Base-by-base conservation (phyloP, 2,113 vertebrate species). In the Corythornis madagascariensis region DNA sequence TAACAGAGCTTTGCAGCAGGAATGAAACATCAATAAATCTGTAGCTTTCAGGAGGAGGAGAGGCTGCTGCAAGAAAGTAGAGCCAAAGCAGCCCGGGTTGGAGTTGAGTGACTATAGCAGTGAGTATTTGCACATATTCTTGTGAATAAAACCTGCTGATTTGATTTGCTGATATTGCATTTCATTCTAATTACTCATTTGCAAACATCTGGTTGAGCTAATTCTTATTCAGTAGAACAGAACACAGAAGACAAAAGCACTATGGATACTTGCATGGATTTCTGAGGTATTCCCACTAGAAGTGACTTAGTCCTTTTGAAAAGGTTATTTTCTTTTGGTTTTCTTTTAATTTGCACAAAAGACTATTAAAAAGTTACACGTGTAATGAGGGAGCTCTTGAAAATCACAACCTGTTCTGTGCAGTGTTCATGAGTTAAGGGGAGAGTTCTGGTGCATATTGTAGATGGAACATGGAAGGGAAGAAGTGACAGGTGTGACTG, bases 211-310 rank as follows among this genome's bases (percentile, higher is more conserved):
- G 76, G 50, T 72, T 92, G 57, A 72, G 42, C 66, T 86, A 84
- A 75, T 93, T 86, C 50, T 88, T 78, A 88, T 94, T 90, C 83
- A 84, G 57, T 78, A 61, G 66, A 92, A 65, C 35, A 75, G 91
- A 86, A 81, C 16, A 52, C 6, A 26, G 50, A 70, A 83, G 43
- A 86, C 73, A 81, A 86, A 91, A 88, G 35, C 19, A 31, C 20
- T 3, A 1, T 52, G 31, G 77, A 42, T 63, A 45, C 18, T 86
- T 73, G 20, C 42, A 33, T 29, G 61, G 29, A 28, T 88, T 86
- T 89, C 63, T 64, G 75, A 56, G 20, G 16, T 91, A 64, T 91
- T 94, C 79, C 48, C 43, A 48, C 11, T 38, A 81, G 69, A 67
- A 86, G 22, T 29, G 31, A 71, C 31, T 66, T 45, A 29, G 79